These are phyloP conservation scores for Desmodus rotundus DNA, from an alignment of 2,113 vertebrate genomes.

Conservation along the genomic window DNA sequence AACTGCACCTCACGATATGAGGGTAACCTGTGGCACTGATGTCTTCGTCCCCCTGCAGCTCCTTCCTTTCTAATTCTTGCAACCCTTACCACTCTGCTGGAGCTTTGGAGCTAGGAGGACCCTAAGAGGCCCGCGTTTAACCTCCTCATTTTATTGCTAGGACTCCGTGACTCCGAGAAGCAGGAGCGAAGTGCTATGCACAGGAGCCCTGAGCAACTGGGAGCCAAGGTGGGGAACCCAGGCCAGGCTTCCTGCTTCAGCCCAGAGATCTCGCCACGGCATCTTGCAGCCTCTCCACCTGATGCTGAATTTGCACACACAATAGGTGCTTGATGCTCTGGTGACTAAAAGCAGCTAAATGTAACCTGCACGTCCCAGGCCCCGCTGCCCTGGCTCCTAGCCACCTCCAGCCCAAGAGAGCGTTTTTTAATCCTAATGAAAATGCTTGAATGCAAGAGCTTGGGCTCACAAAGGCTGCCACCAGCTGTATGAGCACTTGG, in stretches of 20 bases:
- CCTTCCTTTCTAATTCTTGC: not conserved
- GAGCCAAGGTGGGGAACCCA: not conserved
- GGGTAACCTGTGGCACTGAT: accelerated
- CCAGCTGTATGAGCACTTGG: not conserved
- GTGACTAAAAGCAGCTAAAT: not conserved
- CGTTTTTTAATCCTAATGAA: constrained; percentile 27
- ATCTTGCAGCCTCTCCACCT: not conserved
- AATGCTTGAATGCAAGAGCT: not conserved
- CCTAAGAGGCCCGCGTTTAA: not conserved
- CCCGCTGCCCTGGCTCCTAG: not conserved
- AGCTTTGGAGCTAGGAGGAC: not conserved
- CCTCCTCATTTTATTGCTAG: not conserved
- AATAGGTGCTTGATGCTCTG: not conserved
- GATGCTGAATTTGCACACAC: not conserved
- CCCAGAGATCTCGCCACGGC: not conserved
- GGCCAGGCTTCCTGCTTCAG: not conserved
- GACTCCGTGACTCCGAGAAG: not conserved
- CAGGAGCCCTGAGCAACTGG: not conserved
- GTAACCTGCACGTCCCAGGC: not conserved
- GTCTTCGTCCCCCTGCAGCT: not conserved
- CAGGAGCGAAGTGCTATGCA: not conserved
- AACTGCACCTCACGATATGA: not conserved
- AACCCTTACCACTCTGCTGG: not conserved
- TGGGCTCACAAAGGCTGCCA: not conserved
- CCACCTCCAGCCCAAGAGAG: not conserved